phyloP scores from a whole-genome alignment of 2,113 vertebrate species.

The Tinamus guttatus region DNA sequence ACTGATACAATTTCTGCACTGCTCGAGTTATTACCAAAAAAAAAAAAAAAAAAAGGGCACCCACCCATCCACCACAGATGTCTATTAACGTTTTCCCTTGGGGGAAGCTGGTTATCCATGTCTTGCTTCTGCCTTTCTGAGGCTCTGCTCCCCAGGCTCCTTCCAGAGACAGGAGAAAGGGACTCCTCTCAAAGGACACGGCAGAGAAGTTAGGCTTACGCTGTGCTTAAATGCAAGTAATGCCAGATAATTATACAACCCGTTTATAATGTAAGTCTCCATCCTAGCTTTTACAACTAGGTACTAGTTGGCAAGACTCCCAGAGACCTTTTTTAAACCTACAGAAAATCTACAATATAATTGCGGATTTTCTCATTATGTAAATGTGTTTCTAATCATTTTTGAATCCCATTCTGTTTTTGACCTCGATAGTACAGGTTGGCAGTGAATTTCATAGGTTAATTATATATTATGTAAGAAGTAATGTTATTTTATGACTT shows the following conservation, averaged over 20 bases:
- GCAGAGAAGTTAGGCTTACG: neutral
- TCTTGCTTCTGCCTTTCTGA: neutral
- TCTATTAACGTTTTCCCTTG: neutral
- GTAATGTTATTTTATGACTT: neutral
- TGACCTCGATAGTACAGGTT: constrained; percentile 29
- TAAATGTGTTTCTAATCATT: constrained; percentile 53
- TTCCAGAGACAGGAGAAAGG: neutral
- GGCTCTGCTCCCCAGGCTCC: neutral
- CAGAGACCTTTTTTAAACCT: constrained; percentile 13
- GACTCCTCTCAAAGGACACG: neutral
- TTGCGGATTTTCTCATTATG: constrained; percentile 57
- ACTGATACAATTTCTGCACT: neutral
- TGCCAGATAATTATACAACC: constrained; percentile 38
- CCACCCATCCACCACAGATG: neutral
- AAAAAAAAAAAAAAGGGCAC: neutral
- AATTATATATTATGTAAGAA: constrained; percentile 39
- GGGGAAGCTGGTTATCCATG: neutral
- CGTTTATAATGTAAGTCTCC: constrained; percentile 22
- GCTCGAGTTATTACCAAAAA: neutral
- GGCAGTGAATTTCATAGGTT: constrained; percentile 50
- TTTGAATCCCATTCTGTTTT: constrained; percentile 26
- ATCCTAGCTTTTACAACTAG: constrained; percentile 14
- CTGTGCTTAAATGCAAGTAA: neutral
- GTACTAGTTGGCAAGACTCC: constrained; percentile 48
- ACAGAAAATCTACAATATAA: constrained; percentile 31